Evolutionary conservation across 2,113 vertebrate species (phyloP).

Genomic region (Psophia crepitans): DNA sequence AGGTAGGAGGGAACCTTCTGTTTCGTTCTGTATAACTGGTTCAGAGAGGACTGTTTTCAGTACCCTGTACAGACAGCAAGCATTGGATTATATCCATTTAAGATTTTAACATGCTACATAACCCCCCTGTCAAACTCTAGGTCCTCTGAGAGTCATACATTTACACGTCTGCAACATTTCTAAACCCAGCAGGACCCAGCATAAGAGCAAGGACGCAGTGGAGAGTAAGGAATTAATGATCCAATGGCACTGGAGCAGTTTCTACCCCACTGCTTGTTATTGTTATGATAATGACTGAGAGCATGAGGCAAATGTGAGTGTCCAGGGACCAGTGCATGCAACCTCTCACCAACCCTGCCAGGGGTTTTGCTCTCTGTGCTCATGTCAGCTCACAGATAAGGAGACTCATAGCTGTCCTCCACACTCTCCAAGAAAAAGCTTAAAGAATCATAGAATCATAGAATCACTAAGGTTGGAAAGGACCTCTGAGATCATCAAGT

Average conservation of each 20-base stretch:
- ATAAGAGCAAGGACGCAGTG: not conserved
- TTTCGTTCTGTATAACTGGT: not conserved
- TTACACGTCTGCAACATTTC: not conserved
- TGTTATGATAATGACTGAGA: not conserved
- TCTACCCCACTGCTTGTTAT: fast-evolving
- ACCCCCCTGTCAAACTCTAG: not conserved
- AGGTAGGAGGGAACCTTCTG: not conserved
- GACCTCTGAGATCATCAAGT: no score
- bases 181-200: not conserved
- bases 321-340: not conserved
- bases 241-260: not conserved
- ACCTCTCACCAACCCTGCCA: fast-evolving
- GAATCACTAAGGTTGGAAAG: no score
- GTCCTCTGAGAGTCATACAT: not conserved
- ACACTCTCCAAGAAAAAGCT: not conserved
- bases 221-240: not conserved
- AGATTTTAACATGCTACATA: not conserved
- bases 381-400: not conserved
- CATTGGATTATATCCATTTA: not conserved
- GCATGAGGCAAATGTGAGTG: fast-evolving
- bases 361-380: not conserved
- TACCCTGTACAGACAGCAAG: not conserved
- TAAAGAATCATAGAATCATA: no score
- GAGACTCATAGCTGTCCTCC: not conserved
- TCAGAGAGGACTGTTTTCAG: not conserved